Conservation (phyloP, 2,113 vertebrate genomes). For the Motacilla tschutschensis region DNA sequence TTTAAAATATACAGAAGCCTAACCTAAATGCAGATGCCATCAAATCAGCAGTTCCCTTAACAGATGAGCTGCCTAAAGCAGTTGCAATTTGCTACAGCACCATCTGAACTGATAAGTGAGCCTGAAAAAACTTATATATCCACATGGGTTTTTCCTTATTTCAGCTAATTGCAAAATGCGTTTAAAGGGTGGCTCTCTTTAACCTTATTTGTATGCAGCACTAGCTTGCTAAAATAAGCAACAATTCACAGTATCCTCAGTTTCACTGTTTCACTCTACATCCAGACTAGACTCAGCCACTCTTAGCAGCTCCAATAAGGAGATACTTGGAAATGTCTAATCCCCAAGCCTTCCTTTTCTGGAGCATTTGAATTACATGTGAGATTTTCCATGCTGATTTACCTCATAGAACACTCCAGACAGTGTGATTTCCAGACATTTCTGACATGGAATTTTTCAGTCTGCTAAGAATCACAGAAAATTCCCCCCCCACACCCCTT, state of each 20-base stretch:
- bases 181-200: background rate
- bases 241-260: background rate
- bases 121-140: background rate
- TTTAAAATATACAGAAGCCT: background rate
- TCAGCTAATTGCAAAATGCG: background rate
- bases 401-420: background rate
- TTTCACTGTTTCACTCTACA: background rate
- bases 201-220: background rate
- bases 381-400: background rate
- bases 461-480: background rate
- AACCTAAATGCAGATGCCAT: background rate
- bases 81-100: background rate
- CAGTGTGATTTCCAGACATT: background rate
- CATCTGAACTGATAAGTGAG: background rate
- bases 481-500: accelerated
- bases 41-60: background rate
- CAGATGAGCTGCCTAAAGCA: background rate
- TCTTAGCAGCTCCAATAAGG: background rate
- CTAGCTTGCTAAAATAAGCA: background rate
- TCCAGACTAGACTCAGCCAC: background rate
- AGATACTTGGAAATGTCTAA: background rate
- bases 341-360: background rate
- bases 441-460: background rate
- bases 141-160: accelerated
- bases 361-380: background rate